Base-by-base conservation (phyloP, 2,888 invertebrate genomes). In the Synergus japonicus region DNA sequence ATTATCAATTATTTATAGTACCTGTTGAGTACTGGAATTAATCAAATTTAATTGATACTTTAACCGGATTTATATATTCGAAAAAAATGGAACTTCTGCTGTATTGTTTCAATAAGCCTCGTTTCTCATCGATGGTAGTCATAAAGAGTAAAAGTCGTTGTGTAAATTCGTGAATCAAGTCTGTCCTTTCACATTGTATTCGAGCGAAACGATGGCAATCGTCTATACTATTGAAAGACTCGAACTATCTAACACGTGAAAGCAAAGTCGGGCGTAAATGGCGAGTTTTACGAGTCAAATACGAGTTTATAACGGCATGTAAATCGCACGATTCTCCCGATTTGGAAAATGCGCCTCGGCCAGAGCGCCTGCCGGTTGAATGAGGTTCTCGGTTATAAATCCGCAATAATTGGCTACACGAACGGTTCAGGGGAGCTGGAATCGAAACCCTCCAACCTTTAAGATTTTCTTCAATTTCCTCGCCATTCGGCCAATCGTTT, bases 381-480 rank as follows among this genome's bases (percentile, higher is more conserved):
- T 84, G 80, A 84, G 82, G 82, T 78, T 83, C 81, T 78, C 84
- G 85, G 90, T 89, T 90, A 90, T 91, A 91, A 91, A 91, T 91
- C 88, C 89, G 88, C 88, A 88, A 91, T 91, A 91, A 91, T 91
- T 91, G 91, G 90, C 89, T 88, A 87, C 86, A 87, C 84, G 84
- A 88, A 88, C 84, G 85, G 86, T 86, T 85, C 84, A 84, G 76
- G 76, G 83, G 84, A 83, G 81, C 83, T 83, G 80, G 83, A 86
- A 87, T 86, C 83, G 85, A 86, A 86, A 87, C 86, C 86, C 83
- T 85, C 84, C 85, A 78, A 83, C 85, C 86, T 83, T 82, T 83
- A 84, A 86, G 85, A 86, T 86, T 87, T 86, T 83, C 81, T 84
- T 88, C 89, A 87, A 87, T 88, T 87, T 88, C 87, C 86, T 87